Conservation (phyloP, 2,797 vertebrate species). For the Malacoraja senta region DNA sequence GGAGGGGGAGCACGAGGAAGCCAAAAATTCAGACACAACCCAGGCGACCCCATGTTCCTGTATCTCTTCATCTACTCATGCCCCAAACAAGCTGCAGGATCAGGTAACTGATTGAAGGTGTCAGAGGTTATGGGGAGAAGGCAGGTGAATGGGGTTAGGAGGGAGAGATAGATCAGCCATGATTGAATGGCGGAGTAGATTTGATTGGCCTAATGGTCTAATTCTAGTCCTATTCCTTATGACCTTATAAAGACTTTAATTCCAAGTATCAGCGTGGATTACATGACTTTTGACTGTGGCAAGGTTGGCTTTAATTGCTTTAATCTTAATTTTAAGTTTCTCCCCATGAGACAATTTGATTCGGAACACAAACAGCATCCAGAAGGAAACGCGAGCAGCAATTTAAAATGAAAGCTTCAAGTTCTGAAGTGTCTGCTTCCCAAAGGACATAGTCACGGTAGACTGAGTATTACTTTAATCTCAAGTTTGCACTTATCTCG, state of each 20-base stretch:
- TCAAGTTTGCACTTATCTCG: not conserved
- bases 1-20: not conserved
- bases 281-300: not conserved
- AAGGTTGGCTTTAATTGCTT: conserved; percentile 1
- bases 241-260: not conserved
- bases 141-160: too few species aligned
- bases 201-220: too few species aligned
- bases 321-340: not conserved
- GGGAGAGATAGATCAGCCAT: too few species aligned
- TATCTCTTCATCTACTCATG: not conserved
- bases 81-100: not conserved
- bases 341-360: not conserved
- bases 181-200: too few species aligned
- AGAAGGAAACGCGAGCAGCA: not conserved
- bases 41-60: not conserved
- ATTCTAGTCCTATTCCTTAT: too few species aligned
- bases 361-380: not conserved
- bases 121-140: too few species aligned
- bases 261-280: not conserved
- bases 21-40: not conserved
- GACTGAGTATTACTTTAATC: not conserved
- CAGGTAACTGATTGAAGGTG: not conserved
- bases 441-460: not conserved
- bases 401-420: not conserved
- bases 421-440: not conserved